A percentile compares a stretch with the other conserved stretches of the same genome.
These are phyloP conservation scores for Gastrophysa polygoni DNA, from an alignment of 2,888 invertebrate genomes.

Conservation along the genomic window DNA sequence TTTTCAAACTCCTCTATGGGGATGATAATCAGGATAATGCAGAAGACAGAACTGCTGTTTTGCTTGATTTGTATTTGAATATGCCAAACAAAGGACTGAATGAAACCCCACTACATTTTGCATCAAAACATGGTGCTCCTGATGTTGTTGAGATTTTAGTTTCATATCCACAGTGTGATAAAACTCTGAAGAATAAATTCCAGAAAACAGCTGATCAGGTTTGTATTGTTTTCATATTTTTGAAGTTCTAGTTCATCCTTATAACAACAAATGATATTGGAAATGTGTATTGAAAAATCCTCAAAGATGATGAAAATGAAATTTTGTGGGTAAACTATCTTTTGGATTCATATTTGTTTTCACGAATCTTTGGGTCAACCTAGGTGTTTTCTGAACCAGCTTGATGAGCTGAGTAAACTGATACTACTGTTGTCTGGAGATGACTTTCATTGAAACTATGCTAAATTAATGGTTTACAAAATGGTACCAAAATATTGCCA, in stretches of 20 bases:
- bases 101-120: constrained; percentile 95
- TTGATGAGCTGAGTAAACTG: no score
- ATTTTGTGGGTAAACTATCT: no score
- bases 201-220: constrained; percentile 79
- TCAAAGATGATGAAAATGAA: no score
- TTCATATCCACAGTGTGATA: constrained; percentile 82
- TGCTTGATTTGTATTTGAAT: constrained; percentile 90
- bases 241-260: neutral
- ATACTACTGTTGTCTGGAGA: no score
- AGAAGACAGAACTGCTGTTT: constrained; percentile 69
- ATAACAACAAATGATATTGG: neutral
- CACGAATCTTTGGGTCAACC: no score
- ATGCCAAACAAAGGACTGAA: constrained; percentile 91
- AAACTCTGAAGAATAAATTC: constrained; percentile 73
- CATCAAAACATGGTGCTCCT: constrained; percentile 85
- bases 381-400: no score
- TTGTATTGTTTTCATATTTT: constrained; percentile 38
- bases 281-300: no score
- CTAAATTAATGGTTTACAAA: no score
- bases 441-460: no score
- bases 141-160: constrained; percentile 80
- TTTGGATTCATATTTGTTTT: no score
- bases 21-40: constrained; percentile 65
- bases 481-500: no score
- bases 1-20: constrained; percentile 79